phyloP scores from a whole-genome alignment of 2,888 invertebrate genomes.

The Parnassius apollo region DNA sequence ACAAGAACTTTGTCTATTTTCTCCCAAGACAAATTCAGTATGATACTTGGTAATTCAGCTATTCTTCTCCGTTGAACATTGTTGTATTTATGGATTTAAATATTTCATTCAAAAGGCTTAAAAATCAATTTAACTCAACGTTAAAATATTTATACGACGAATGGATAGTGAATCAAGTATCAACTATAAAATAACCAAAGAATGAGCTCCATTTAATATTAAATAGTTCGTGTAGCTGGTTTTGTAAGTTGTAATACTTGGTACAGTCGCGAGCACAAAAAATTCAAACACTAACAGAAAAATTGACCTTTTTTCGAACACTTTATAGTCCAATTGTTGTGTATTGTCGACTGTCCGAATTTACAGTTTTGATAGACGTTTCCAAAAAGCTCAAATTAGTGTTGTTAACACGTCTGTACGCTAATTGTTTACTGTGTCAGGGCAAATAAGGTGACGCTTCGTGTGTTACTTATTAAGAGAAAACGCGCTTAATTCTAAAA shows the following conservation, averaged over 20 bases:
- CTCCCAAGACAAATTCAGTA: conserved; percentile 21
- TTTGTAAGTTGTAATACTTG: conserved; percentile 1
- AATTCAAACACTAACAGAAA: not conserved
- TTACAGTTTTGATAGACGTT: conserved; percentile 45
- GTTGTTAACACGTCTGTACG: conserved; percentile 70
- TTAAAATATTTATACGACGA: conserved; percentile 9
- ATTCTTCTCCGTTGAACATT: conserved; percentile 4
- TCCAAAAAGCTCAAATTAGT: conserved; percentile 62
- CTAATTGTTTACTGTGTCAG: conserved; percentile 66
- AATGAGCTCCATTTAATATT: conserved; percentile 8
- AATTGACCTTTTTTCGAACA: not conserved
- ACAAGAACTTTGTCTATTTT: conserved; percentile 60
- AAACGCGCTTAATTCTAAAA: conserved; percentile 65
- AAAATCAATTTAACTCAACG: not conserved
- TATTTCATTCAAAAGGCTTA: conserved; percentile 4
- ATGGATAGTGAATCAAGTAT: conserved; percentile 10
- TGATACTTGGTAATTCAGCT: conserved; percentile 15
- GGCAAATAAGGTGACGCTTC: conserved; percentile 60
- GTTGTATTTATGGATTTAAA: not conserved
- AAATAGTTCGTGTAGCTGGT: not conserved
- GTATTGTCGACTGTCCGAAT: conserved; percentile 34
- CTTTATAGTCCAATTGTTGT: not conserved
- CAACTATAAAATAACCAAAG: conserved; percentile 7
- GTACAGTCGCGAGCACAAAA: not conserved
- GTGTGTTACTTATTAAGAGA: conserved; percentile 73